Percentiles rank a stretch among this genome's conserved stretches.
phyloP scores from a whole-genome alignment of 2,888 invertebrate genomes.

The Phoronis australis region DNA sequence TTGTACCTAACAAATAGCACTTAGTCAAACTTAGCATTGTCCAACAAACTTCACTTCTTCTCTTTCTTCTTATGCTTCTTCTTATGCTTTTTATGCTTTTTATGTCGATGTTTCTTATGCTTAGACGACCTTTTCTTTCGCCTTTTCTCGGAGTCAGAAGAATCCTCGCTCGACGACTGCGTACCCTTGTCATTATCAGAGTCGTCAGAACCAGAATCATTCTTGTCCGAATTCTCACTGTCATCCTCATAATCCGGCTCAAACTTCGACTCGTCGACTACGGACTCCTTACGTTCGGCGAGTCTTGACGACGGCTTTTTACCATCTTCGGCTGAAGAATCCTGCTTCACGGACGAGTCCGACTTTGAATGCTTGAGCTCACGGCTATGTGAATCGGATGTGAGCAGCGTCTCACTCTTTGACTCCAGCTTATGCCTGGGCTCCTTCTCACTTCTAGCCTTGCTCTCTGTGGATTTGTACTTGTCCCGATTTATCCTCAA shows the following conservation, averaged over 20 bases:
- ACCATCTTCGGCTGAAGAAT: background rate
- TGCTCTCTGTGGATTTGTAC: too few species aligned
- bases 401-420: background rate
- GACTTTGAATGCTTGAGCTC: slow-evolving; percentile 1
- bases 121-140: slow-evolving; percentile 20
- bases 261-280: slow-evolving; percentile 40
- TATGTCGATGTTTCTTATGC: slow-evolving; percentile 26
- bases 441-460: background rate
- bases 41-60: slow-evolving; percentile 22
- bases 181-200: slow-evolving; percentile 15
- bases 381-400: background rate
- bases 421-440: background rate
- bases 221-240: background rate
- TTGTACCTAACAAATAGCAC: too few species aligned
- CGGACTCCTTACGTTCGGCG: slow-evolving; percentile 33
- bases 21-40: too few species aligned
- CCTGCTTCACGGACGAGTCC: background rate
- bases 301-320: background rate
- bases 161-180: background rate
- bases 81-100: slow-evolving; percentile 25
- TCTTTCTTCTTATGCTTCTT: slow-evolving; percentile 14
- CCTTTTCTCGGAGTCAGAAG: slow-evolving; percentile 11
- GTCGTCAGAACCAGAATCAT: background rate
- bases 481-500: too few species aligned
- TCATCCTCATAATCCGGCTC: slow-evolving; percentile 42